Evolutionary conservation across 2,113 vertebrate species (phyloP).

Genomic region (Otus sunia): DNA sequence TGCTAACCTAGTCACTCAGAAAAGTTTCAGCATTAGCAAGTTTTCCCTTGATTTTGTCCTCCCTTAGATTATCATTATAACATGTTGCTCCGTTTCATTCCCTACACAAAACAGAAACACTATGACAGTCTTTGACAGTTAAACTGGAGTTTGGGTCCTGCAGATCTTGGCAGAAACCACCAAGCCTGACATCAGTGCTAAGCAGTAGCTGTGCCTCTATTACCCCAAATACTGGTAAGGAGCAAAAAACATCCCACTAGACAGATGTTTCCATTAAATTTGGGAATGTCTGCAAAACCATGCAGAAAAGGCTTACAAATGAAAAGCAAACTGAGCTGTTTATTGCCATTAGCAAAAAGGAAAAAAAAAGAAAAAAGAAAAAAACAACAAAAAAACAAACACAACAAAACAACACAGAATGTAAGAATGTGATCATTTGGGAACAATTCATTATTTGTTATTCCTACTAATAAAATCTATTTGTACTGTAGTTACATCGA

Average conservation of each 20-base stretch:
- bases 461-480: background rate
- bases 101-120: background rate
- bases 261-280: background rate
- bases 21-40: background rate
- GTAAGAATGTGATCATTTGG: background rate
- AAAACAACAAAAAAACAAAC: background rate
- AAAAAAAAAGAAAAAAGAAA: background rate
- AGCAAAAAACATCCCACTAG: background rate
- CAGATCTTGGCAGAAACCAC: background rate
- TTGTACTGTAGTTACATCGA: background rate
- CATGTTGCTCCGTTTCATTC: background rate
- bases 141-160: background rate
- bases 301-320: background rate
- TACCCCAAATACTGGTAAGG: background rate
- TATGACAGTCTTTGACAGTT: background rate
- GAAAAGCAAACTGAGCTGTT: slow-evolving; percentile 18
- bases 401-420: background rate
- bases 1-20: background rate
- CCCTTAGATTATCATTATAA: background rate
- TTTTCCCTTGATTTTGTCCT: background rate
- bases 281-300: background rate
- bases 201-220: background rate
- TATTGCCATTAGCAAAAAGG: background rate
- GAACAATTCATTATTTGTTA: slow-evolving; percentile 4
- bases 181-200: background rate